Percentiles rank a stretch among this genome's conserved stretches.
Conservation (phyloP, 1,140 invertebrate genomes). For the Panulirus ornatus region DNA sequence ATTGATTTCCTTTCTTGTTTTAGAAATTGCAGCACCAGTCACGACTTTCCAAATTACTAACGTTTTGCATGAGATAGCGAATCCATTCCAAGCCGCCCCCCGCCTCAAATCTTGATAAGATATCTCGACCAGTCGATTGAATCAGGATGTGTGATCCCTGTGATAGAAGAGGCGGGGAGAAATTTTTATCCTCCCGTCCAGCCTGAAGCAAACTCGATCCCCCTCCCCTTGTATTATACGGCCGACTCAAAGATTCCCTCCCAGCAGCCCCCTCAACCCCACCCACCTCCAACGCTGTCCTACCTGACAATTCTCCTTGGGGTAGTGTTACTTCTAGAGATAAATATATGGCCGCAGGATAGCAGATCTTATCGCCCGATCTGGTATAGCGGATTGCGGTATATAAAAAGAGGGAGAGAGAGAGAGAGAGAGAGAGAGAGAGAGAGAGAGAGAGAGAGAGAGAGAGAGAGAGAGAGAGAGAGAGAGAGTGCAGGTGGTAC, state of each 20-base stretch:
- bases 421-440: no score
- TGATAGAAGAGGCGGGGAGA: not conserved
- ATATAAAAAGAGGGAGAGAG: no score
- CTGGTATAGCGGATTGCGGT: not conserved
- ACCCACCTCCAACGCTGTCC: no score
- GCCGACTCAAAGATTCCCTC: not conserved
- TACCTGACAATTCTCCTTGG: not conserved
- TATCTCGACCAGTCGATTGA: not conserved
- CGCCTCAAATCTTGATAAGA: constrained; percentile 9
- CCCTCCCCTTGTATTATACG: not conserved
- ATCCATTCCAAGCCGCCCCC: not conserved
- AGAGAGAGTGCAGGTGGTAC: no score
- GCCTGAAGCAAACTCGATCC: not conserved
- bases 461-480: no score
- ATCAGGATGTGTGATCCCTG: not conserved
- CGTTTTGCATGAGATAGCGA: not conserved
- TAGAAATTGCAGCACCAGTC: not conserved
- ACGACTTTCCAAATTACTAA: not conserved
- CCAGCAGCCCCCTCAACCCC: no score
- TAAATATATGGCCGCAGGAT: not conserved
- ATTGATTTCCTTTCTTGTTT: constrained; percentile 24
- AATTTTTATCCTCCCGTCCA: not conserved
- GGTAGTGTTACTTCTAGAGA: not conserved
- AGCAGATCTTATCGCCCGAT: not conserved
- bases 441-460: no score